phyloP scores from a whole-genome alignment of 2,113 vertebrate species.

The Brachirus orientalis region DNA sequence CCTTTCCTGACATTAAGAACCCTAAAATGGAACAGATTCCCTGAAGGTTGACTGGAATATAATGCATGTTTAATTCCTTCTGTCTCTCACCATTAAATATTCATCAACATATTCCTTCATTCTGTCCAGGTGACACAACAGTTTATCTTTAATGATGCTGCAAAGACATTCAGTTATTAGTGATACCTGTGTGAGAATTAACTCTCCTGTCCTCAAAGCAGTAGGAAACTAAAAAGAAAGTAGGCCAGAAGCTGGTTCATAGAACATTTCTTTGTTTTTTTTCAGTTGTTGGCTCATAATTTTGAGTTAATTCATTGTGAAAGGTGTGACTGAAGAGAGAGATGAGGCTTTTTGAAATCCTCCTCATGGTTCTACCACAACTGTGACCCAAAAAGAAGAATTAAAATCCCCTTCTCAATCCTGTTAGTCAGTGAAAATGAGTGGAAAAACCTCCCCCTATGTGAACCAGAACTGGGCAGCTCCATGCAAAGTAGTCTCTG shows the following conservation, averaged over 20 bases:
- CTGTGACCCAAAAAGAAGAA: constrained; percentile 32
- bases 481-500: too few relatives aligned
- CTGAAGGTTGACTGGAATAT: constrained; percentile 29
- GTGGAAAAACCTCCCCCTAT: neutral
- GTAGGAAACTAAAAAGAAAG: neutral
- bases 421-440: constrained; percentile 24
- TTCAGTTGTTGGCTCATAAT: neutral
- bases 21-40: neutral
- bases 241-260: constrained; percentile 10
- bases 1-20: constrained; percentile 4
- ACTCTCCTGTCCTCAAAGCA: neutral
- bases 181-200: constrained; percentile 12
- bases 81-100: constrained; percentile 23
- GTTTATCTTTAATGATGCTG: neutral
- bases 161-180: constrained; percentile 5
- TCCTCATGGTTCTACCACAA: constrained; percentile 11
- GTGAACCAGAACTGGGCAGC: neutral
- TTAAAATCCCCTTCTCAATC: neutral
- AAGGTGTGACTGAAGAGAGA: constrained; percentile 37
- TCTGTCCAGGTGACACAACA: constrained; percentile 8
- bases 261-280: neutral
- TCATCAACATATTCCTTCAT: neutral
- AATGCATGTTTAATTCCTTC: neutral
- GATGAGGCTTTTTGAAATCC: constrained; percentile 33
- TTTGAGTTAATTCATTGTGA: constrained; percentile 36